Percentiles rank a stretch among this genome's conserved stretches.
These are phyloP conservation scores for Neoscelio sp. DNA, from an alignment of 2,888 invertebrate species.

Conservation along the genomic window DNA sequence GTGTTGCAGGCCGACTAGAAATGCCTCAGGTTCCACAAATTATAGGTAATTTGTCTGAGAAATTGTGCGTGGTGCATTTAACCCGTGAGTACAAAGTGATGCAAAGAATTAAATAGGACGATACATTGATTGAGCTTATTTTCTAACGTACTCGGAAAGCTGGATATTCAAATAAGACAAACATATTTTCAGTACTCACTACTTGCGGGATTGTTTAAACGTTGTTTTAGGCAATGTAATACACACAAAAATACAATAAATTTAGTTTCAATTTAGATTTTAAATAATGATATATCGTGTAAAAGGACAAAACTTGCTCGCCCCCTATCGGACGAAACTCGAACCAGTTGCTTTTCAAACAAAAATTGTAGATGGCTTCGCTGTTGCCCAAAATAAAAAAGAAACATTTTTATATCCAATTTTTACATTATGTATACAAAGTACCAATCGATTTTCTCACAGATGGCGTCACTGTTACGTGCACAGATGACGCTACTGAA, in stretches of 20 bases:
- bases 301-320: neutral
- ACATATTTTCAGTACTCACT: slow-evolving; percentile 65
- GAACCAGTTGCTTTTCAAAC: too few species aligned
- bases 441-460: too few species aligned
- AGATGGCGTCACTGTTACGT: too few species aligned
- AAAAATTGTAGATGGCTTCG: too few species aligned
- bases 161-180: slow-evolving; percentile 48
- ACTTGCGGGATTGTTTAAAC: slow-evolving; percentile 46
- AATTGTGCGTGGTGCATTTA: slow-evolving; percentile 48
- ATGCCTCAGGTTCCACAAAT: slow-evolving; percentile 19
- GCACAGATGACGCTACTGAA: too few species aligned
- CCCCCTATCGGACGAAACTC: neutral
- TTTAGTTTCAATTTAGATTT: neutral
- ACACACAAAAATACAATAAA: too few species aligned
- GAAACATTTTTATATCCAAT: too few species aligned
- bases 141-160: slow-evolving; percentile 59
- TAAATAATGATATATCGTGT: neutral
- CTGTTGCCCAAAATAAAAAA: too few species aligned
- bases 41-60: too few species aligned
- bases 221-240: slow-evolving; percentile 10
- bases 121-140: slow-evolving; percentile 54
- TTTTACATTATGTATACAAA: too few species aligned
- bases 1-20: slow-evolving; percentile 8
- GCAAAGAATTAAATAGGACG: slow-evolving; percentile 48
- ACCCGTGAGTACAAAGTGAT: slow-evolving; percentile 65